These are phyloP conservation scores for Laothoe populi DNA, from an alignment of 2,888 invertebrate species.

Conservation along the genomic window DNA sequence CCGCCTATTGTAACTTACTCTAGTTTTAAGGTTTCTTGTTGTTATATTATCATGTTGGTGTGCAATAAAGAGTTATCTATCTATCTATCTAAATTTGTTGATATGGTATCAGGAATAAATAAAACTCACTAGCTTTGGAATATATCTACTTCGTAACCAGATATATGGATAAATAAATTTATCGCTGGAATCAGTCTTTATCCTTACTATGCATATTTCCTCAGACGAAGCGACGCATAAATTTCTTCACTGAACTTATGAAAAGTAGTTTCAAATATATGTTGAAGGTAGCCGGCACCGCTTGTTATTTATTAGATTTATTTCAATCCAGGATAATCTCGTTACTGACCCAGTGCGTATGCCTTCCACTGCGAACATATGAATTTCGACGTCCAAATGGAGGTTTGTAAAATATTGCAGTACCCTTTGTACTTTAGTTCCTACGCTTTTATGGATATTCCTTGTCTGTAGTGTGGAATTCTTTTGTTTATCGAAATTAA, in stretches of 20 bases:
- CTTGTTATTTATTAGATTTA: constrained; percentile 80
- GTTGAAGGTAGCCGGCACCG: constrained; percentile 61
- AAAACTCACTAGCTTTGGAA: no score
- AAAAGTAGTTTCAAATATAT: constrained; percentile 37
- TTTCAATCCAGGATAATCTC: constrained; percentile 74
- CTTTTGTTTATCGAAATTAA: background rate
- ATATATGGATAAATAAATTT: no score
- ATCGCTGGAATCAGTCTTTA: no score
- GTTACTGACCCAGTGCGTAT: constrained; percentile 56
- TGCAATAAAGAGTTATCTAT: no score
- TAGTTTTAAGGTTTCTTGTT: no score
- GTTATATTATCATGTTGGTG: no score
- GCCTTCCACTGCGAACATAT: constrained; percentile 39
- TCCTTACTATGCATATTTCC: no score
- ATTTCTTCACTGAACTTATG: constrained; percentile 25
- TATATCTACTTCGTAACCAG: background rate
- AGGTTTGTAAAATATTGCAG: constrained; percentile 29
- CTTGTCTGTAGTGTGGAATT: background rate
- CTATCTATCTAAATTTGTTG: no score
- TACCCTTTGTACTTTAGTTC: constrained; percentile 2
- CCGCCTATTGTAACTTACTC: no score
- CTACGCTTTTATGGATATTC: background rate
- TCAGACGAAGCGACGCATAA: background rate
- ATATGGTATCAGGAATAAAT: no score
- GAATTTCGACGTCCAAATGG: constrained; percentile 38